Conservation (phyloP, 2,797 vertebrate genomes). For the Podarcis siculus region DNA sequence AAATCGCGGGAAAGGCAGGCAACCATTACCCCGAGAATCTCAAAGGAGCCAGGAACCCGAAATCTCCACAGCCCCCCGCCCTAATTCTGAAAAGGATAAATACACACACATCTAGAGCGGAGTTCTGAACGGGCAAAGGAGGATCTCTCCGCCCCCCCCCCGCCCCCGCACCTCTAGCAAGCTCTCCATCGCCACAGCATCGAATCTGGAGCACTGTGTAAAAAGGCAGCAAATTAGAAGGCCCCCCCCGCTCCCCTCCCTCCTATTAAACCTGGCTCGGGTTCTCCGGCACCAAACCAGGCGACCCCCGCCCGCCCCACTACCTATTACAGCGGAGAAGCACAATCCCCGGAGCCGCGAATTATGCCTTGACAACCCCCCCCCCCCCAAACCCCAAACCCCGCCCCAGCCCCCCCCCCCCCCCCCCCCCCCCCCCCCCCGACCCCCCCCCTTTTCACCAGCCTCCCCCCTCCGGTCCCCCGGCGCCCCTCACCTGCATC, state of each 20-base stretch:
- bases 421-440: too few relatives aligned
- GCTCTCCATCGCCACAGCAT: not conserved
- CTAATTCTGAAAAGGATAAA: not conserved
- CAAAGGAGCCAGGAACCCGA: not conserved
- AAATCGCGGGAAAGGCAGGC: not conserved
- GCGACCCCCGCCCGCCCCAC: not conserved
- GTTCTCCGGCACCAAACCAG: not conserved
- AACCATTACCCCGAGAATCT: too few relatives aligned
- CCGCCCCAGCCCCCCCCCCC: too few relatives aligned
- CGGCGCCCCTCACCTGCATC: constrained; percentile 73
- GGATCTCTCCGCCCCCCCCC: not conserved
- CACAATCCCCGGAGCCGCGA: too few relatives aligned
- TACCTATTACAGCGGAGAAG: not conserved
- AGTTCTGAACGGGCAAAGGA: not conserved
- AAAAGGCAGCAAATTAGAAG: too few relatives aligned
- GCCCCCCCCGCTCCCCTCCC: not conserved
- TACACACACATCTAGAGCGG: not conserved
- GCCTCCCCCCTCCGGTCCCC: not conserved
- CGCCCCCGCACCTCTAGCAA: not conserved
- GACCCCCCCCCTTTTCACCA: too few relatives aligned
- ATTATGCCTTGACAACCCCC: too few relatives aligned
- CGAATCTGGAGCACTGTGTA: not conserved
- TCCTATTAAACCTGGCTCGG: too few relatives aligned
- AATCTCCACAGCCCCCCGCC: not conserved
- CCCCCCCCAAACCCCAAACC: too few relatives aligned